Conservation (phyloP, 2,797 vertebrate species). For the Melanotaenia pygmaea region DNA sequence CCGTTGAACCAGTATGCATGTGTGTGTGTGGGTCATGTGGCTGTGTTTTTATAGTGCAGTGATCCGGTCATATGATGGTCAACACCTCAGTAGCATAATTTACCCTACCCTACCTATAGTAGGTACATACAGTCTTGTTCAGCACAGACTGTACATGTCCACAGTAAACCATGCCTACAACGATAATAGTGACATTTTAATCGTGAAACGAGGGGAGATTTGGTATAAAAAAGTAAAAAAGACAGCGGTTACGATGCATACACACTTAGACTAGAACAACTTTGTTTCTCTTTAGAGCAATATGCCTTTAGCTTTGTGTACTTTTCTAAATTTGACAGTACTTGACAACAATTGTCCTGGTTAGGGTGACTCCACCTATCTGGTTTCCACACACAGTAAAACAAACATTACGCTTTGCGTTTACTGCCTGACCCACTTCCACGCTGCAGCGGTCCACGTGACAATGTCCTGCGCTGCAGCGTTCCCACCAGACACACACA, state of each 20-base stretch:
- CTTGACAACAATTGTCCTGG: conserved; percentile 20
- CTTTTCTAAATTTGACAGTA: conserved; percentile 31
- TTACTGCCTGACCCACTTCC: conserved; percentile 63
- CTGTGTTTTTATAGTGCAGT: conserved; percentile 50
- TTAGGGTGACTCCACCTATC: conserved; percentile 46
- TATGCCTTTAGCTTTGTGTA: conserved; percentile 2
- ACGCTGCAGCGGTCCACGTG: conserved; percentile 48
- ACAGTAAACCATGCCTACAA: neutral
- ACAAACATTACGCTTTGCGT: conserved; percentile 55
- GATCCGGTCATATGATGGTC: conserved; percentile 64
- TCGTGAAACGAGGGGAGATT: neutral
- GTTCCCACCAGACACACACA: conserved; percentile 28
- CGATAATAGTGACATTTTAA: neutral
- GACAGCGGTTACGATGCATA: neutral
- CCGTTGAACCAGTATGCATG: conserved; percentile 5
- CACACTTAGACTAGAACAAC: conserved; percentile 3
- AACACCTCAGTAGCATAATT: conserved; percentile 52
- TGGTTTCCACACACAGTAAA: conserved; percentile 45
- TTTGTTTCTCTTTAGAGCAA: neutral
- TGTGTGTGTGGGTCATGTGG: conserved; percentile 39
- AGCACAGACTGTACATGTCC: conserved; percentile 7
- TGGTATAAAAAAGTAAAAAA: neutral
- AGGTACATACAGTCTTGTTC: conserved; percentile 11
- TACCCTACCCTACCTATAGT: conserved; percentile 10
- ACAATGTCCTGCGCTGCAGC: conserved; percentile 43